A percentile compares a stretch with the other conserved stretches of the same genome.
Evolutionary conservation across 2,888 invertebrate species (phyloP).

Genomic region (Pherbina coryleti): DNA sequence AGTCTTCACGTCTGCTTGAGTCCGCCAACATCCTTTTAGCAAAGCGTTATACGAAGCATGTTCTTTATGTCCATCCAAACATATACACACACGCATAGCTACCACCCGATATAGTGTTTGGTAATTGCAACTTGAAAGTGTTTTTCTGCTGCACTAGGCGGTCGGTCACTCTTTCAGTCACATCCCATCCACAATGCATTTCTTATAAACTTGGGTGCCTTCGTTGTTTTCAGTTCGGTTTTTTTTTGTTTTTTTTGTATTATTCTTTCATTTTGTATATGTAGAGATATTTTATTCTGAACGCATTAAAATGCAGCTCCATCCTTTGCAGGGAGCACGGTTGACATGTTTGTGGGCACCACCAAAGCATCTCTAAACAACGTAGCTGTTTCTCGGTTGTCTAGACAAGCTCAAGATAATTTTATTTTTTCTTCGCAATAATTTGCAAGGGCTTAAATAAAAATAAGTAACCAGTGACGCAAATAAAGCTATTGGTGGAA

Average conservation of each 20-base stretch:
- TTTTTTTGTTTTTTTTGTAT: neutral
- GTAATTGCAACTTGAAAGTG: slow-evolving; percentile 16
- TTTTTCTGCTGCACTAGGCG: slow-evolving; percentile 6
- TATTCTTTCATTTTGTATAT: neutral
- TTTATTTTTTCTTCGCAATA: neutral
- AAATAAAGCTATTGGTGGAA: too few species aligned
- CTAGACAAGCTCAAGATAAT: too few species aligned
- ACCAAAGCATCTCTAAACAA: neutral
- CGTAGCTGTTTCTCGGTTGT: neutral
- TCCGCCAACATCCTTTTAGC: too few species aligned
- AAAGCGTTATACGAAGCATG: neutral
- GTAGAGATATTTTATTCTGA: slow-evolving; percentile 20
- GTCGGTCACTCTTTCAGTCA: neutral
- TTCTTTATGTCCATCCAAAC: slow-evolving; percentile 18
- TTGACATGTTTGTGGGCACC: neutral
- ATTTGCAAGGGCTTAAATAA: slow-evolving; percentile 29
- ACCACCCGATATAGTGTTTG: neutral
- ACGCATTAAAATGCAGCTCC: neutral
- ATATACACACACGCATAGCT: neutral
- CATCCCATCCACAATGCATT: neutral
- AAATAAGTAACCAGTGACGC: too few species aligned
- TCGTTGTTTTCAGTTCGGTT: neutral
- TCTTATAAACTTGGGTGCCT: neutral
- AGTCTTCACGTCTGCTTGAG: too few species aligned
- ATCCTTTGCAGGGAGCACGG: neutral